Evolutionary conservation across 1,140 invertebrate genomes (phyloP).

Genomic region (Neodiprion virginianus): DNA sequence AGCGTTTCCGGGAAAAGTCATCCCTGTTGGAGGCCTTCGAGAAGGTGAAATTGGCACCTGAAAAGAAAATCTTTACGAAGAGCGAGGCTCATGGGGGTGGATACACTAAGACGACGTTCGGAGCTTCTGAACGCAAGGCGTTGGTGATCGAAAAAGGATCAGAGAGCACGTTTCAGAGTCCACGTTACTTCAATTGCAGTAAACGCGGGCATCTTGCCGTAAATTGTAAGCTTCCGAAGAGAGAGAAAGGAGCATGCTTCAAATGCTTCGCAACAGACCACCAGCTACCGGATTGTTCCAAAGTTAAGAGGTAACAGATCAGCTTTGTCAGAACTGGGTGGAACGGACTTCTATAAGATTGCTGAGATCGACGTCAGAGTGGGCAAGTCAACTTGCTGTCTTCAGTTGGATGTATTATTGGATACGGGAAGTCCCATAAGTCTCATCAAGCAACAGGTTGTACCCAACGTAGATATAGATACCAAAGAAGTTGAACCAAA

Average conservation of each 20-base stretch:
- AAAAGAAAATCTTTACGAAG: not conserved
- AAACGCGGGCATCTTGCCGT: slow-evolving; percentile 8
- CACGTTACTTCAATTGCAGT: slow-evolving; percentile 20
- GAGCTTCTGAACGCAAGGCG: not conserved
- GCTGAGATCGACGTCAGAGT: not conserved
- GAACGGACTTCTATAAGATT: not conserved
- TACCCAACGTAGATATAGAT: not conserved
- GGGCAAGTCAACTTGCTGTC: not conserved
- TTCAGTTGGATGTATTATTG: not conserved
- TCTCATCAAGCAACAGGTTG: not conserved
- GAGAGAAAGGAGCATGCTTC: slow-evolving; percentile 8
- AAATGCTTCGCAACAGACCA: slow-evolving; percentile 10
- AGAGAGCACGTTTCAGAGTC: not conserved
- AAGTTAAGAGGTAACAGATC: not conserved
- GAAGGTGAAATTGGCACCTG: not conserved
- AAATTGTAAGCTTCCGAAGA: slow-evolving; percentile 3
- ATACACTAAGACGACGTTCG: not conserved
- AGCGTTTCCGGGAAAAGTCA: not conserved
- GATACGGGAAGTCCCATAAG: slow-evolving; percentile 11
- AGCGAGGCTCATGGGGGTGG: not conserved
- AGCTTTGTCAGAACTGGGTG: not conserved
- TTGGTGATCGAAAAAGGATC: not conserved
- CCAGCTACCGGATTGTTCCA: slow-evolving; percentile 1
- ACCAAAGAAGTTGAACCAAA: not conserved
- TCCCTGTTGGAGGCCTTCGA: not conserved